phyloP scores from a whole-genome alignment of 2,797 vertebrate species.

The Acanthurus tractus region DNA sequence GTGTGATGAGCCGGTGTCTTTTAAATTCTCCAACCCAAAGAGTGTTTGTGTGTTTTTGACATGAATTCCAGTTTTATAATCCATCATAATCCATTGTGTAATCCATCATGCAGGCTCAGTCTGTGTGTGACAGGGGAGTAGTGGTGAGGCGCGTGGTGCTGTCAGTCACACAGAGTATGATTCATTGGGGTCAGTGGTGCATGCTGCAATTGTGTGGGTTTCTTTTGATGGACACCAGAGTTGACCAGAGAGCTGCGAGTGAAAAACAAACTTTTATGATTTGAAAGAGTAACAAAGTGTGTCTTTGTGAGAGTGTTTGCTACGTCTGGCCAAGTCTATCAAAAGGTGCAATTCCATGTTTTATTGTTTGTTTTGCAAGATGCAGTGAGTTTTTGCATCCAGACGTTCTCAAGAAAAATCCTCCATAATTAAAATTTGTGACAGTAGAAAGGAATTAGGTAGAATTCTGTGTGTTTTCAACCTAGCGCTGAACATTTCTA shows the following conservation, averaged over 20 bases:
- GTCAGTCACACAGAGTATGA: slow-evolving; percentile 60
- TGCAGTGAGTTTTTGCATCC: background rate
- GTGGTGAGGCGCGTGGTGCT: slow-evolving; percentile 44
- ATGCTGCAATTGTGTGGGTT: slow-evolving; percentile 45
- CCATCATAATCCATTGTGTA: slow-evolving; percentile 74
- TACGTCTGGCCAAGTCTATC: slow-evolving; percentile 13
- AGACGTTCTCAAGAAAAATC: slow-evolving; percentile 16
- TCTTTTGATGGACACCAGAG: slow-evolving; percentile 35
- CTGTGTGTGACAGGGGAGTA: slow-evolving; percentile 62
- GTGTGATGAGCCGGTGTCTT: slow-evolving; percentile 25
- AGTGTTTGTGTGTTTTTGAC: slow-evolving; percentile 41
- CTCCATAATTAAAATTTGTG: slow-evolving; percentile 13
- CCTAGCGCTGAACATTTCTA: too few relatives aligned
- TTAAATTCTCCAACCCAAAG: slow-evolving; percentile 11
- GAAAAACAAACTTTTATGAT: slow-evolving; percentile 40
- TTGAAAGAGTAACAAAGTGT: slow-evolving; percentile 7
- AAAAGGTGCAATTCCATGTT: slow-evolving; percentile 27
- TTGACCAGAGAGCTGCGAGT: slow-evolving; percentile 33
- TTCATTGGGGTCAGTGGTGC: slow-evolving; percentile 61
- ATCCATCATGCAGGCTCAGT: slow-evolving; percentile 70
- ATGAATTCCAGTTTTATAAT: slow-evolving; percentile 59
- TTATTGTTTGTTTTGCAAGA: slow-evolving; percentile 24
- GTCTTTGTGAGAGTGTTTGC: slow-evolving; percentile 5
- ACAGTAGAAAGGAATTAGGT: background rate
- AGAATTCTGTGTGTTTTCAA: background rate